These are phyloP conservation scores for Cichlasoma orientale DNA, from an alignment of 2,797 vertebrate species.

Conservation along the genomic window DNA sequence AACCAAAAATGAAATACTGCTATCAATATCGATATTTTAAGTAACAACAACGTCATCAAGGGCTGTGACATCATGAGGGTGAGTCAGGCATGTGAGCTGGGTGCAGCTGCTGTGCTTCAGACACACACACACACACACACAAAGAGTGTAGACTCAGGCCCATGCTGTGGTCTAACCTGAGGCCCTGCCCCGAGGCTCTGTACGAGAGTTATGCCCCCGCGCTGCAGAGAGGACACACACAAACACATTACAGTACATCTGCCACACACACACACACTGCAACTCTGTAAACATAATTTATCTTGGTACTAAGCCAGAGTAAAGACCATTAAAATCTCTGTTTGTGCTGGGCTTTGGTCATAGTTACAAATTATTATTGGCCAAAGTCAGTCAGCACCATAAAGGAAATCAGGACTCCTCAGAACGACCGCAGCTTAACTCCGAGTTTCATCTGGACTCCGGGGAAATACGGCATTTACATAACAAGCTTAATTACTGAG, in stretches of 20 bases:
- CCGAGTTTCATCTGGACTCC: slow-evolving; percentile 29
- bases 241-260: background rate
- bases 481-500: slow-evolving; percentile 58
- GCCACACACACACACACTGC: slow-evolving; percentile 41
- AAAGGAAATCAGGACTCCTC: background rate
- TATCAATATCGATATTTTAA: background rate
- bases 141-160: slow-evolving; percentile 16
- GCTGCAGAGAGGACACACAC: slow-evolving; percentile 71
- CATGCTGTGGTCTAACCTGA: slow-evolving; percentile 79
- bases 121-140: slow-evolving; percentile 8
- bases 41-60: background rate
- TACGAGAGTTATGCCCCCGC: slow-evolving; percentile 64
- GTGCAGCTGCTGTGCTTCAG: slow-evolving; percentile 19
- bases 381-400: background rate
- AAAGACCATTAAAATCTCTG: background rate
- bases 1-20: background rate
- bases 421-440: background rate
- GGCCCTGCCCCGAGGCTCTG: slow-evolving; percentile 66
- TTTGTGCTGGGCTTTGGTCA: background rate
- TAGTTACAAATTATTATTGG: background rate
- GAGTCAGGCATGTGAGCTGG: background rate
- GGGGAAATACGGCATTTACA: slow-evolving; percentile 59
- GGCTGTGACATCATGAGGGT: background rate
- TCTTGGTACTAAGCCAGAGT: background rate
- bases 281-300: background rate